Percentiles rank a stretch among this genome's conserved stretches.
Evolutionary conservation across 2,888 invertebrate species (phyloP).

Genomic region (Dryococelus australis): DNA sequence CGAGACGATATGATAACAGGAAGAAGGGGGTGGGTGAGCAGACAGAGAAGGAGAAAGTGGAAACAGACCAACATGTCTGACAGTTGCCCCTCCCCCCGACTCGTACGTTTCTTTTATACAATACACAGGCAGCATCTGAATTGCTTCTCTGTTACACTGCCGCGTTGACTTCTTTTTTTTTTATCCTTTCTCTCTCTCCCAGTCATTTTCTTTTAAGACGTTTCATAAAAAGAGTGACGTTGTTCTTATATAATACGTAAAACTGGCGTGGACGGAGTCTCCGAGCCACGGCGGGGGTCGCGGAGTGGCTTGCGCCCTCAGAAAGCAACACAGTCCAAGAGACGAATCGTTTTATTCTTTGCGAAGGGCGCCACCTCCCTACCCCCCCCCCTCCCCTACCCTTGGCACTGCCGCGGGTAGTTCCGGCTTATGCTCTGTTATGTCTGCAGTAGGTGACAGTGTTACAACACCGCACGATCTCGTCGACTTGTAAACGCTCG

Average conservation of each 20-base stretch:
- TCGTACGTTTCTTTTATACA: slow-evolving; percentile 34
- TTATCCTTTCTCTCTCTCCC: slow-evolving; percentile 25
- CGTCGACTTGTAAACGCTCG: too few relatives aligned
- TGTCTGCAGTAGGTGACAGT: too few relatives aligned
- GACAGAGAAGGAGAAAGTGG: neutral
- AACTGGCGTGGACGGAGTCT: slow-evolving; percentile 33
- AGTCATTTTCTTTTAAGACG: slow-evolving; percentile 50
- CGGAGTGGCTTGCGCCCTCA: slow-evolving; percentile 29
- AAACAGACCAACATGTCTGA: slow-evolving; percentile 41
- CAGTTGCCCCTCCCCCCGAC: slow-evolving; percentile 31
- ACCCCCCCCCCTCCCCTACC: neutral
- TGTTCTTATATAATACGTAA: slow-evolving; percentile 39
- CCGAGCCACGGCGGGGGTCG: neutral
- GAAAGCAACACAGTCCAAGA: slow-evolving; percentile 25
- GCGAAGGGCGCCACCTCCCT: neutral
- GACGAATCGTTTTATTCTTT: slow-evolving; percentile 25
- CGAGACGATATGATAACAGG: neutral
- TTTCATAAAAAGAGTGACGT: slow-evolving; percentile 49
- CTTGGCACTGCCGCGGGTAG: too few relatives aligned
- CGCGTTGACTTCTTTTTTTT: neutral
- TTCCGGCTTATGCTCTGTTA: too few relatives aligned
- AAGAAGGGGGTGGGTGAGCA: slow-evolving; percentile 25
- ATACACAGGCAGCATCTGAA: slow-evolving; percentile 42
- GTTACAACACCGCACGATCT: too few relatives aligned
- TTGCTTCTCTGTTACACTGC: slow-evolving; percentile 31